Evolutionary conservation across 2,888 invertebrate species (phyloP), one percentile per base, ranked within the genome.

Genomic region (Baccha elongata): DNA sequence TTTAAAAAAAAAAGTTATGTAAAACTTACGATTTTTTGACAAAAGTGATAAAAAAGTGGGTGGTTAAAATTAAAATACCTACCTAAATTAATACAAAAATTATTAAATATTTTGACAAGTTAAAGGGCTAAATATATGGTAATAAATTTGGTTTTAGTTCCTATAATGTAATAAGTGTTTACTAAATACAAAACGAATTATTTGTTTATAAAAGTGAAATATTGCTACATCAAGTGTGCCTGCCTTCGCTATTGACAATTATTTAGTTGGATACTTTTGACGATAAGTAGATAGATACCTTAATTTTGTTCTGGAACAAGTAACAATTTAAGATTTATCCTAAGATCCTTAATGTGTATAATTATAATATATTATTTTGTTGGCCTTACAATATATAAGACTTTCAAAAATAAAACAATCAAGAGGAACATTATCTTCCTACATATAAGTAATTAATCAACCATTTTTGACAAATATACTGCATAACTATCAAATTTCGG

Each of bases 61-160:
- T 53, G 32, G n/a, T 19, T 35, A 19, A 2, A 29, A 23, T 5
- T 29, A 6, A 58, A 40, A 13, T 21, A 11, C 2, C 7, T 35
- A 23, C n/a, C 11, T 26, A 10, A 40, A 37, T 40, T 8, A 58
- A 7, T 26, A n/a, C 8, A 29, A 11, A 29, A 15, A 21, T 37
- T 15, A 17, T 10, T 2, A 29, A 40, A 23, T 44, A 44, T 60
- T 44, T 32, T 29, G 29, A 26, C 1, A 17, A 60, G 26, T 60
- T 26, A 60, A 44, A 44, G 17, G 44, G 29, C 21, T 29, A 60
- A 44, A 60, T 60, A 26, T 60, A 60, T 60, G 60, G 60, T 60
- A 60, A 60, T 32, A 23, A 23, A 23, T 23, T 32, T 32, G 29
- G 7, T 32, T n/a, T n/a, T n/a, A n/a, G n/a, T n/a, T n/a, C 1